Base-by-base conservation (phyloP, 2,797 vertebrate genomes). In the Malacoraja senta region DNA sequence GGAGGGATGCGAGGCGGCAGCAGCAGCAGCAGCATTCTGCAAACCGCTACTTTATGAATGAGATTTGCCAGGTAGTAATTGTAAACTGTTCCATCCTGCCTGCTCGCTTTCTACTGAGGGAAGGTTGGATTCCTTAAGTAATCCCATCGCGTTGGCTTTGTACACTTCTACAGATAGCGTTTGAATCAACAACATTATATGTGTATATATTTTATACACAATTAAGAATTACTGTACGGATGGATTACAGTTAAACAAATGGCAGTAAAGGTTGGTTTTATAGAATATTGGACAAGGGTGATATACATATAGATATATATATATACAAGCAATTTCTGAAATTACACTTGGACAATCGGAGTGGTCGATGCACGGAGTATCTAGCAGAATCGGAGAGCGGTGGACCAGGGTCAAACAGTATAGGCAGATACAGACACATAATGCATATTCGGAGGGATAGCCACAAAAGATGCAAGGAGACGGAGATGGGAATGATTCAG, bases 1-100 rank as follows among this genome's bases (percentile, higher is more conserved):
- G 9, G 74, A 10, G 65, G 8, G 19, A 44, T 53, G 68, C 90
- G 0, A 24, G 1, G 1, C 32, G 12, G 68, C 68, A 6, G 44
- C 3, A 32, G 61, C n/a, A 71, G n/a, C n/a, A n/a, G n/a, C 88
- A 0, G 12, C 90, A 44, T 9, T 65, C 35, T 74, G 84, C 84
- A 35, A 2, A 24, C 35, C 65, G 15, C n/a, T 65, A 68, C 84
- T 88, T 88, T 88, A 68, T 88, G 84, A 88, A 88, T 88, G 84
- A 65, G 61, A 88, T 88, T 88, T 35, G n/a, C 8, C 61, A 68
- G n/a, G 63, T 88, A 61, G 81, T 61, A 68, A 65, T n/a, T 63
- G 83, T 86, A 63, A 61, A 84, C 53, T 32, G 77, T 26, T 38
- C 19, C n/a, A 84, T 71, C 86, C 7, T 12, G 0, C 86, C 58